Conservation (phyloP, 2,113 vertebrate species). For the Centropristis striata region DNA sequence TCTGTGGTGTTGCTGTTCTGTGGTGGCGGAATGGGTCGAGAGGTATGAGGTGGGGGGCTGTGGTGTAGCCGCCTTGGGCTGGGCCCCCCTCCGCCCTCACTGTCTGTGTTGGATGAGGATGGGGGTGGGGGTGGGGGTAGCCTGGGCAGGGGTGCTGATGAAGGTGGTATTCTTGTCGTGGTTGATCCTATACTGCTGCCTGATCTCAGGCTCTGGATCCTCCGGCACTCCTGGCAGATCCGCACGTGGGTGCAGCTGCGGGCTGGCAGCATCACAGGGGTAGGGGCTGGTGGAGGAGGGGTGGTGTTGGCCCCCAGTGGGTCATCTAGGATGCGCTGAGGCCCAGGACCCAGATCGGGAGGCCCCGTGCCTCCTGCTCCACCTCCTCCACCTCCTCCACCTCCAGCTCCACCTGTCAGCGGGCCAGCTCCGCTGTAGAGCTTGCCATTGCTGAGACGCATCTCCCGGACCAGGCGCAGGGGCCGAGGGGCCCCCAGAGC, state of each 20-base stretch:
- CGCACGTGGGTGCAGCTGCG: constrained; percentile 85
- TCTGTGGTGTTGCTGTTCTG: constrained; percentile 89
- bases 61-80: constrained; percentile 89
- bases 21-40: constrained; percentile 86
- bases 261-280: constrained; percentile 71
- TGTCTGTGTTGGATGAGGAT: constrained; percentile 86
- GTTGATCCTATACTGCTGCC: constrained; percentile 77
- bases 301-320: constrained; percentile 83
- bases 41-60: constrained; percentile 84
- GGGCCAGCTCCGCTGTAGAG: constrained; percentile 88
- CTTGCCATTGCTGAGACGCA: constrained; percentile 94
- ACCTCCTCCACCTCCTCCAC: constrained; percentile 49
- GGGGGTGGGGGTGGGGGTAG: constrained; percentile 73
- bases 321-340: constrained; percentile 92
- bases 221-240: constrained; percentile 91
- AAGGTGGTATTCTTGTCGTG: constrained; percentile 86
- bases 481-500: constrained; percentile 83
- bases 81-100: constrained; percentile 85
- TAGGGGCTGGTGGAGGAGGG: constrained; percentile 76
- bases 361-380: constrained; percentile 60
- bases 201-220: constrained; percentile 91
- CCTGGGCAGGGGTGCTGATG: constrained; percentile 81
- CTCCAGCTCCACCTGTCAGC: constrained; percentile 82
- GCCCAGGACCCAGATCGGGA: constrained; percentile 85
- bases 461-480: constrained; percentile 90